Evolutionary conservation across 2,888 invertebrate genomes (phyloP).

Genomic region (Lasiommata megera): DNA sequence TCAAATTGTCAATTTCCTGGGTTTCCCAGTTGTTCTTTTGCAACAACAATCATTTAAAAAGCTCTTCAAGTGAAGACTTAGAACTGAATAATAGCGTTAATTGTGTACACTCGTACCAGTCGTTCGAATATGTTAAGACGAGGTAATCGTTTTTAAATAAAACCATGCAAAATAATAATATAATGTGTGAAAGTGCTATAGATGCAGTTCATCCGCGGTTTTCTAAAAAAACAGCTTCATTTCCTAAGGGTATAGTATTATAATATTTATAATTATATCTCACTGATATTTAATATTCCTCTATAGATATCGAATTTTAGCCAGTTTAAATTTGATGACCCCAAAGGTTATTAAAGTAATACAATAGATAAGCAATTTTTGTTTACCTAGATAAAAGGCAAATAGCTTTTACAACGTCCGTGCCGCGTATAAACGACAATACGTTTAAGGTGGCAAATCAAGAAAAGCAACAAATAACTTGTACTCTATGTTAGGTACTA

Average conservation of each 20-base stretch:
- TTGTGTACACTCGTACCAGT: background rate
- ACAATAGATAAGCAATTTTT: background rate
- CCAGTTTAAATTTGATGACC: background rate
- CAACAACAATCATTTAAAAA: background rate
- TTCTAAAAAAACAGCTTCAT: constrained; percentile 45
- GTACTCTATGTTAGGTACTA: no score
- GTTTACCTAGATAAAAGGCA: no score
- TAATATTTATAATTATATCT: background rate
- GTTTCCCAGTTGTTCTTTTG: background rate
- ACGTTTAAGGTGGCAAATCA: no score
- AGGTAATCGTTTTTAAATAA: constrained; percentile 48
- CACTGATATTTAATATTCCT: background rate
- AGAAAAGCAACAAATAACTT: no score
- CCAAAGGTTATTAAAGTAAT: background rate
- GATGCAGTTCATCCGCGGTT: constrained; percentile 69
- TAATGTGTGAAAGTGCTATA: constrained; percentile 46
- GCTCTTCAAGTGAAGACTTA: background rate
- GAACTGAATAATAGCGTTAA: background rate
- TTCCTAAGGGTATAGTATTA: constrained; percentile 59
- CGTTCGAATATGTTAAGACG: constrained; percentile 51
- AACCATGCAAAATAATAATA: constrained; percentile 25
- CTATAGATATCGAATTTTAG: background rate
- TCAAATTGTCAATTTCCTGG: background rate
- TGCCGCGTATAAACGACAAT: no score
- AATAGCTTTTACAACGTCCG: no score